A percentile compares a stretch with the other conserved stretches of the same genome.
phyloP scores from a whole-genome alignment of 2,888 invertebrate genomes.

The Incurvaria masculella region DNA sequence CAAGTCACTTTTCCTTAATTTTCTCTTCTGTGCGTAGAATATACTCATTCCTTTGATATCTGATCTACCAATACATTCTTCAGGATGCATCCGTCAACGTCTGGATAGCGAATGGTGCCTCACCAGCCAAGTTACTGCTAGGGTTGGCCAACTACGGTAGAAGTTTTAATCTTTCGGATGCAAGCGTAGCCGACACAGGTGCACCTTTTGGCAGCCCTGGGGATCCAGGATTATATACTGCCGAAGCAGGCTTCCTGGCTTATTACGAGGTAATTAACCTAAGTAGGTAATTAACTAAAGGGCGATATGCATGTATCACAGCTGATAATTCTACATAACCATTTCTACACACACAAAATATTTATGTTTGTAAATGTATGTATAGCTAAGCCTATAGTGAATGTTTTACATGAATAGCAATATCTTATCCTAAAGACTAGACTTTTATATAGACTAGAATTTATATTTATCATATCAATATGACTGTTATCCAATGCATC shows the following conservation, averaged over 20 bases:
- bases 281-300: too few species aligned
- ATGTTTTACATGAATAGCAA: too few species aligned
- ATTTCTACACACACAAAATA: too few species aligned
- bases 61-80: slow-evolving; percentile 13
- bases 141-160: slow-evolving; percentile 64
- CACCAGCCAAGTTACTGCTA: slow-evolving; percentile 53
- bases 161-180: slow-evolving; percentile 52
- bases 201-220: slow-evolving; percentile 49
- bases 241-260: slow-evolving; percentile 9
- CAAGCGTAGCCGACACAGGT: slow-evolving; percentile 37
- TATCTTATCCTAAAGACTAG: too few species aligned
- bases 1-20: too few species aligned
- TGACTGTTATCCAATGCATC: not conserved
- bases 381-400: too few species aligned
- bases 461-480: not conserved
- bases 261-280: slow-evolving; percentile 15
- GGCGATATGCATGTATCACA: too few species aligned
- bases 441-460: not conserved
- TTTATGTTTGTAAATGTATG: too few species aligned
- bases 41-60: too few species aligned
- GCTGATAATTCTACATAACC: too few species aligned
- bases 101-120: slow-evolving; percentile 53
- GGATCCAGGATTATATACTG: slow-evolving; percentile 30
- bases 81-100: slow-evolving; percentile 44
- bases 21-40: too few species aligned